Evolutionary conservation across 1,140 invertebrate genomes (phyloP), one percentile per base, ranked within the genome.

Genomic region (Odontomachus brunneus): DNA sequence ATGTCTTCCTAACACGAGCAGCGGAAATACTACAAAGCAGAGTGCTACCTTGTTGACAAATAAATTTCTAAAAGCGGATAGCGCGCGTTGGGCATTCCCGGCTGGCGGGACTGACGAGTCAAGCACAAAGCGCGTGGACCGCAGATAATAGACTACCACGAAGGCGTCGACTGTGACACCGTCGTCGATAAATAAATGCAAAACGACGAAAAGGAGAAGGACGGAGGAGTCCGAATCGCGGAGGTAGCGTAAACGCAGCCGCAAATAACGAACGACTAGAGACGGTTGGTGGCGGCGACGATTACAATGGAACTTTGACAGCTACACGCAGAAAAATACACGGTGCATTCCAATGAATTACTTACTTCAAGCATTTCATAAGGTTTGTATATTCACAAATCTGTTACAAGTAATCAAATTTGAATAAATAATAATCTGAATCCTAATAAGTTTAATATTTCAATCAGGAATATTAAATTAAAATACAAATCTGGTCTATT

Each of bases 21-120:
- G 33, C 53, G 57, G 33, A 69, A 80, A 80, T 69, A 80, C 75
- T 80, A 80, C 75, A 80, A 80, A 80, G 75, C 65, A 26, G 51
- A 69, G 51, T 44, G 33, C 33, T n/a, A 71, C 15, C 53, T 71
- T 80, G 75, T 80, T 80, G 75, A 80, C 75, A 80, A 78, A 80
- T 80, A 80, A 80, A 80, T 80, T 71, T 80, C 75, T 59, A 71
- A 57, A 80, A 80, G 75, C 57, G 19, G 33, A 17, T 57, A 26
- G 26, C 26, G 26, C 29, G 29, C 29, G 29, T 33, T 29, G 26
- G 48, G 74, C 48, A 55, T 51, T 3, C 57, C 22, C 3, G 33
- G 9, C 2, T 26, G 44, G 1, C 22, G 49, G 12, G 49, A 78
- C 49, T 19, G 55, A 38, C 12, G 51, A 69, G 48, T 33, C 33